Evolutionary conservation across 37 sponge, comb jelly and placozoan genomes (phyloP).

Genomic region (Cladorhizidae sp.): DNA sequence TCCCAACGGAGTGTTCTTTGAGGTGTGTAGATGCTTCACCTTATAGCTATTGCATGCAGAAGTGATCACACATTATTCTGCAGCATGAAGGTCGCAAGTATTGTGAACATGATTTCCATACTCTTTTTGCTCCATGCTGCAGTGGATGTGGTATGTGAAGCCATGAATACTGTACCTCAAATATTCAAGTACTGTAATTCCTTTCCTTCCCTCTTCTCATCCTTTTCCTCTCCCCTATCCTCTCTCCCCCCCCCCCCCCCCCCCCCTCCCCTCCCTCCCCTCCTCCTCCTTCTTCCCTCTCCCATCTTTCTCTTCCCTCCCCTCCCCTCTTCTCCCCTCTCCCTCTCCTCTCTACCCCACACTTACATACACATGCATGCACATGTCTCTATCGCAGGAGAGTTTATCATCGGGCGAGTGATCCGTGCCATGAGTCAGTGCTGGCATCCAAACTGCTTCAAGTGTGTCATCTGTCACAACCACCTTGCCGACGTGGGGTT

Average conservation of each 20-base stretch:
- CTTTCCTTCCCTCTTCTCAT: too few species aligned
- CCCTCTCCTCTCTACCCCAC: too few species aligned
- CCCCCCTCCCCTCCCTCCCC: too few species aligned
- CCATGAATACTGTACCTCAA: too few species aligned
- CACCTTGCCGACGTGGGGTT: slow-evolving; percentile 94
- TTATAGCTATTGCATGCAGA: background rate
- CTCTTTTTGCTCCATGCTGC: slow-evolving; percentile 96
- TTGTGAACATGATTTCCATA: slow-evolving; percentile 95
- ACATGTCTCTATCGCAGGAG: slow-evolving; percentile 48
- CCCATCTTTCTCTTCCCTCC: too few species aligned
- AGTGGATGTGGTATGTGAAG: slow-evolving; percentile 86
- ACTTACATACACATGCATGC: too few species aligned
- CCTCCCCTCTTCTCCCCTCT: too few species aligned
- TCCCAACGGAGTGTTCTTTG: slow-evolving; percentile 93
- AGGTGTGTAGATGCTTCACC: slow-evolving; percentile 36
- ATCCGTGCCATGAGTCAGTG: slow-evolving; percentile 92
- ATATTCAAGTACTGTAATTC: too few species aligned
- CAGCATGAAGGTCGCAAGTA: slow-evolving; percentile 97
- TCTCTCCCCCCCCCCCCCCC: too few species aligned
- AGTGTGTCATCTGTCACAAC: slow-evolving; percentile 89
- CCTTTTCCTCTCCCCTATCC: too few species aligned
- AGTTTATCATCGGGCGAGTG: slow-evolving; percentile 92
- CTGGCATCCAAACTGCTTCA: slow-evolving; percentile 99
- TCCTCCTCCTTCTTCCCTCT: too few species aligned
- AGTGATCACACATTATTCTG: background rate